Evolutionary conservation across 2,888 invertebrate species (phyloP).

Genomic region (Chesias legatella): DNA sequence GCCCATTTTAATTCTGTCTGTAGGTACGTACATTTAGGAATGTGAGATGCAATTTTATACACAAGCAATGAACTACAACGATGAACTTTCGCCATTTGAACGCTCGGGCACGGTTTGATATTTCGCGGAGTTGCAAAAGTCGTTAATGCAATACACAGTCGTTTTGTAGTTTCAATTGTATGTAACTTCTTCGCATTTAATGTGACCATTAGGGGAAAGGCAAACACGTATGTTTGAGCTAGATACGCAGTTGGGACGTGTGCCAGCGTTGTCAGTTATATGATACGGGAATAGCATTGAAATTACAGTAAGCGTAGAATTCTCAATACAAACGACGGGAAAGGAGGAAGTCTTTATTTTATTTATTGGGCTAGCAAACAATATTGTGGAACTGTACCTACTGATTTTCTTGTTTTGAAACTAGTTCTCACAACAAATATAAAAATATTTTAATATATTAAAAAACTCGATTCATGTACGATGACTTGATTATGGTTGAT

Average conservation of each 20-base stretch:
- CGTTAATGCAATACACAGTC: constrained; percentile 40
- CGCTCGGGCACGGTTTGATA: constrained; percentile 44
- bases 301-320: constrained; percentile 1
- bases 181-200: constrained; percentile 34
- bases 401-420: too few species aligned
- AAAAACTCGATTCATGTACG: too few species aligned
- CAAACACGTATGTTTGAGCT: constrained; percentile 30
- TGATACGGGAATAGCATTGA: constrained; percentile 7
- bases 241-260: constrained; percentile 22
- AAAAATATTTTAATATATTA: too few species aligned
- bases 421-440: too few species aligned
- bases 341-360: too few species aligned
- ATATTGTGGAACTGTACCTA: too few species aligned
- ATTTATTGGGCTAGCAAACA: too few species aligned
- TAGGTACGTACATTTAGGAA: constrained; percentile 24
- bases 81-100: constrained; percentile 53
- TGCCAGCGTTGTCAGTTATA: constrained; percentile 19
- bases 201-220: constrained; percentile 33
- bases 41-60: constrained; percentile 37
- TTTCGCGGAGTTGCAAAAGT: constrained; percentile 43
- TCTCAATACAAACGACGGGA: background rate
- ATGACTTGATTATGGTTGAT: too few species aligned
- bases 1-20: constrained; percentile 36
- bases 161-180: constrained; percentile 36
- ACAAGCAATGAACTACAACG: constrained; percentile 36